Conservation (phyloP, 2,797 vertebrate species). For the Pteropus rufus region DNA sequence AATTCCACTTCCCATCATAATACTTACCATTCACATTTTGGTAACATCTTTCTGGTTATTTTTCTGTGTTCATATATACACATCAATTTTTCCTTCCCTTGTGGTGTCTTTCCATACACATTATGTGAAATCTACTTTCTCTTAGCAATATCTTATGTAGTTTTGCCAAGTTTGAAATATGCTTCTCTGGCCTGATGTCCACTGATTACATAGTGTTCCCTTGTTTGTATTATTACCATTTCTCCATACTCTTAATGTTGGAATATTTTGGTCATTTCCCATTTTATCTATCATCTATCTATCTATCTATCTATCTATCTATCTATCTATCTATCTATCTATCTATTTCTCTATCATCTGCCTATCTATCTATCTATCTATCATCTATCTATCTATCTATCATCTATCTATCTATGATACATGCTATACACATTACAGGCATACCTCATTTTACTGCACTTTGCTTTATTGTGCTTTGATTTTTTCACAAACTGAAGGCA, state of each 20-base stretch:
- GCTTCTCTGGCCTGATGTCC: not conserved
- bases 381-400: not conserved
- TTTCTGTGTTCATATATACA: not conserved
- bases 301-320: not conserved
- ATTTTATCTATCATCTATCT: not conserved
- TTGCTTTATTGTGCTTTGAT: not conserved
- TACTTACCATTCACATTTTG: not conserved
- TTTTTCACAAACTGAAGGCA: not conserved
- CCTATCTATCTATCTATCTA: not conserved
- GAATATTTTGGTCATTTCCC: not conserved
- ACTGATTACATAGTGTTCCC: not conserved
- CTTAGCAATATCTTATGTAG: not conserved
- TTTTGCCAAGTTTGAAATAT: not conserved
- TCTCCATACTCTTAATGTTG: not conserved
- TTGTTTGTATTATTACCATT: not conserved
- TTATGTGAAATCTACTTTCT: not conserved
- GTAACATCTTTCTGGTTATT: not conserved
- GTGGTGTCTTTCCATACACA: not conserved
- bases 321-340: not conserved
- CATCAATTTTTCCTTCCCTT: not conserved
- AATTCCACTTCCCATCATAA: not conserved
- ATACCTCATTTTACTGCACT: not conserved
- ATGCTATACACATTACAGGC: not conserved
- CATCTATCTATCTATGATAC: fast-evolving
- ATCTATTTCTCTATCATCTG: not conserved